Base-by-base conservation (phyloP, 2,888 invertebrate genomes). In the Zhengitettix transpicula region DNA sequence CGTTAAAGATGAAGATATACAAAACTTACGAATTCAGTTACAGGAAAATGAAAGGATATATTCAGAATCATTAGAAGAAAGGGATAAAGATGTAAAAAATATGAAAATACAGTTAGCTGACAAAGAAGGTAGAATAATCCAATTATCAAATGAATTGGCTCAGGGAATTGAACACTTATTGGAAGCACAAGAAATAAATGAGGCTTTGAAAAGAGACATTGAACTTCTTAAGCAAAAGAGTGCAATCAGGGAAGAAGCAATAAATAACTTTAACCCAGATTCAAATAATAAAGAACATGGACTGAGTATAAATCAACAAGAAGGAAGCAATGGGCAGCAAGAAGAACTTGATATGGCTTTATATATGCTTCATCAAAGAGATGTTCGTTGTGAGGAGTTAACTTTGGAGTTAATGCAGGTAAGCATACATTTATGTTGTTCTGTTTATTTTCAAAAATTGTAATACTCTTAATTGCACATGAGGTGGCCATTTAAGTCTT, bases 311-410 rank as follows among this genome's bases (percentile, higher is more conserved):
- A 28, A 28, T 28, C 2, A 28, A 57, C 17, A 7, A 11, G 42
- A 16, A 17, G 16, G 10, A 55, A n/a, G 28, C n/a, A 10, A 16
- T 14, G 14, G 44, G 74, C 77, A 40, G 75, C 76, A 82, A 68
- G 81, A 83, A 0, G 88, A 90, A 71, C 73, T 90, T 58, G 89
- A 91, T 69, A 75, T 89, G 58, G 89, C 90, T 0, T 71, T 89
- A 52, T 89, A 89, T 69, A 87, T 89, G 84, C 74, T 92, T 58
- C 91, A 93, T 71, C 89, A 90, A 68, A 78, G 90, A 64, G 91
- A 92, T 66, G 86, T 91, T 61, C 79, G 89, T 1, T 89, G 89
- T 70, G 91, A 92, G 68, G 91, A 92, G 71, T 76, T 93, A 61
- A 90, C 90, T 0, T 79, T 87, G 67, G 92, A 93, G 70, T 74